Base-by-base conservation (phyloP, 2,113 vertebrate genomes). In the Lophotis ruficrista region DNA sequence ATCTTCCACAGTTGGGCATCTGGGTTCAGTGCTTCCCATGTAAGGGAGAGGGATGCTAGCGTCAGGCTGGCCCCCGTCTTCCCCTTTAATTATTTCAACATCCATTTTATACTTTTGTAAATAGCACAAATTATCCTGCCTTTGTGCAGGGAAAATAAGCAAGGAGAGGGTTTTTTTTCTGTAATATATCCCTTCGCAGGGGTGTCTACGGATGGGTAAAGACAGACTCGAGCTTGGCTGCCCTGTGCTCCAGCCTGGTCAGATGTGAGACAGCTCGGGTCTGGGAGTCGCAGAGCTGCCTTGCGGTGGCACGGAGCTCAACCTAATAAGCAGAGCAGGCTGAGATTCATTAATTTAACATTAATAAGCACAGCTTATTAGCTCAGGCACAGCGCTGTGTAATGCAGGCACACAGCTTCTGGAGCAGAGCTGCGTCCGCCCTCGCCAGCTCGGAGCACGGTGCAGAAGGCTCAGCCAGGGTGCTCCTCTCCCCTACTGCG, bases 1-100 rank as follows among this genome's bases (percentile, higher is more conserved):
- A 76, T 97, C 97, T 95, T 97, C 97, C 85, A 94, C 95, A 97
- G 95, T 96, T 97, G 97, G 98, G 97, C 98, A 98, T 98, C 98
- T 98, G 98, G 97, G 97, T 98, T 98, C 97, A 86, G 96, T 23
- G 94, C 96, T 98, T 97, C 85, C 97, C 96, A 95, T 95, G 96
- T 85, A 97, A 98, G 92, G 95, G 96, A 95, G 94, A 97, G 96
- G 87, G 94, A 56, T 94, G 94, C 79, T 77, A 97, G 92, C 69
- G 9, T 70, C 92, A 96, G 92, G 65, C 79, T 64, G 87, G 61
- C 94, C 92, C 68, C 45, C 53, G 51, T 73, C 91, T 97, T 96
- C 94, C 87, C 7, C 0, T 72, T 94, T 96, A 86, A 97, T 96
- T 97, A 93, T 94, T 90, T 92, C 92, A 38, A 91, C 92, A 83